These are phyloP conservation scores for Enteromius trimaculatus DNA, from an alignment of 2,797 vertebrate species.

Conservation along the genomic window DNA sequence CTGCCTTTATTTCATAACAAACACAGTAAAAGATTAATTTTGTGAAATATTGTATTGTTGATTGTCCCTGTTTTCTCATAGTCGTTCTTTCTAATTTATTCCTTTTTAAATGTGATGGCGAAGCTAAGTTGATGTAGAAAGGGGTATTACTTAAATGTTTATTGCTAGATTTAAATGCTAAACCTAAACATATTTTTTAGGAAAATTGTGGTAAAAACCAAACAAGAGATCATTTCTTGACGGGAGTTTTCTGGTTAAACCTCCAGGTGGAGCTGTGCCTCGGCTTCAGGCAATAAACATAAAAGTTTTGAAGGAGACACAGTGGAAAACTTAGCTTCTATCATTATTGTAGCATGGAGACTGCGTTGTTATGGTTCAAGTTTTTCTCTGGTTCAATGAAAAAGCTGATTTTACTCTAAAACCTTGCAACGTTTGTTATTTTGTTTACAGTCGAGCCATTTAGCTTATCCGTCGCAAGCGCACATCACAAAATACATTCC, in stretches of 20 bases:
- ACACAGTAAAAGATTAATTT: not conserved
- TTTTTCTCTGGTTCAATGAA: no score
- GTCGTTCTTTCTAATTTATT: not conserved
- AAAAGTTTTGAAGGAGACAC: no score
- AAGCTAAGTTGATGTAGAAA: not conserved
- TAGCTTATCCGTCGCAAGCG: no score
- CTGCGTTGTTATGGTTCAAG: no score
- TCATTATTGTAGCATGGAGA: no score
- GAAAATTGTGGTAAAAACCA: not conserved
- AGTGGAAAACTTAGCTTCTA: no score
- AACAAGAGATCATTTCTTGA: not conserved
- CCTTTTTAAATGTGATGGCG: not conserved
- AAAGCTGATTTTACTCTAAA: no score
- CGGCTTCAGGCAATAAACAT: not conserved
- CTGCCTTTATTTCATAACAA: no score
- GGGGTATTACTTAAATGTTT: not conserved
- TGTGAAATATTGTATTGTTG: not conserved
- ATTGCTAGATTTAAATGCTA: not conserved
- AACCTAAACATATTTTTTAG: not conserved
- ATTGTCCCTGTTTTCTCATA: not conserved
- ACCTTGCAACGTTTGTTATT: no score
- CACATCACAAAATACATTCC: no score
- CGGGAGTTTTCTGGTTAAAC: not conserved
- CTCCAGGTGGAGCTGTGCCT: constrained; percentile 13
- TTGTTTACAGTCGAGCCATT: no score